Conservation (phyloP, 2,797 vertebrate species). For the Pseudochirops cupreus region DNA sequence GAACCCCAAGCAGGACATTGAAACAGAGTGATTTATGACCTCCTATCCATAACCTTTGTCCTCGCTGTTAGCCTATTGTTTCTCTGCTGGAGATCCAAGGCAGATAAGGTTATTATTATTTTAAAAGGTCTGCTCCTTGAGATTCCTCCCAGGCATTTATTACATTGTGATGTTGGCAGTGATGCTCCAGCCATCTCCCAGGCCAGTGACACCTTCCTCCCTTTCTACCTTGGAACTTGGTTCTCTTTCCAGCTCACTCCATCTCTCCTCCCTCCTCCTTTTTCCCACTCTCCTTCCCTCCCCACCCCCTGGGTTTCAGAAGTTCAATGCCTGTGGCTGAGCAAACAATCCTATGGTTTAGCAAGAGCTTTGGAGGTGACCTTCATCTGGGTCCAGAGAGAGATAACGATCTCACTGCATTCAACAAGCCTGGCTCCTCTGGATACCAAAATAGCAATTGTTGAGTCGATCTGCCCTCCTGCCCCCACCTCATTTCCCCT, state of each 20-base stretch:
- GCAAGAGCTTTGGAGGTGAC: conserved; percentile 84
- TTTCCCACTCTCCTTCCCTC: not conserved
- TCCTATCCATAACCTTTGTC: not conserved
- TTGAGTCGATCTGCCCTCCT: conserved; percentile 75
- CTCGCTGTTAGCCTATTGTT: not conserved
- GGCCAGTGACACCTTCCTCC: not conserved
- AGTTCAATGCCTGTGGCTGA: conserved; percentile 55
- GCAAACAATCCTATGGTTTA: conserved; percentile 73
- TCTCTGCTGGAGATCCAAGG: not conserved
- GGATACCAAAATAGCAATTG: conserved; percentile 84
- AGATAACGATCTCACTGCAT: conserved; percentile 83
- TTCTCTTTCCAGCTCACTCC: not conserved
- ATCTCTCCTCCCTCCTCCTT: not conserved
- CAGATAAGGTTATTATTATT: conserved; percentile 20
- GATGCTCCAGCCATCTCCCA: not conserved
- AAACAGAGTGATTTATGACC: conserved; percentile 18
- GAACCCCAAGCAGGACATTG: not conserved
- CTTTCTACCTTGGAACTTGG: not conserved
- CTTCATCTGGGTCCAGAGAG: conserved; percentile 81
- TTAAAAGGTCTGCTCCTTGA: conserved; percentile 10
- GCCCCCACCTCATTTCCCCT: not conserved
- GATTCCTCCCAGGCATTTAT: conserved; percentile 3
- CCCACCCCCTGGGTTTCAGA: not conserved
- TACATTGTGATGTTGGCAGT: not conserved
- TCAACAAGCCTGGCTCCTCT: conserved; percentile 84